Percentiles rank a stretch among this genome's conserved stretches.
These are phyloP conservation scores for Halocynthia roretzi DNA, from an alignment of 23 tunicate genomes.

Conservation along the genomic window DNA sequence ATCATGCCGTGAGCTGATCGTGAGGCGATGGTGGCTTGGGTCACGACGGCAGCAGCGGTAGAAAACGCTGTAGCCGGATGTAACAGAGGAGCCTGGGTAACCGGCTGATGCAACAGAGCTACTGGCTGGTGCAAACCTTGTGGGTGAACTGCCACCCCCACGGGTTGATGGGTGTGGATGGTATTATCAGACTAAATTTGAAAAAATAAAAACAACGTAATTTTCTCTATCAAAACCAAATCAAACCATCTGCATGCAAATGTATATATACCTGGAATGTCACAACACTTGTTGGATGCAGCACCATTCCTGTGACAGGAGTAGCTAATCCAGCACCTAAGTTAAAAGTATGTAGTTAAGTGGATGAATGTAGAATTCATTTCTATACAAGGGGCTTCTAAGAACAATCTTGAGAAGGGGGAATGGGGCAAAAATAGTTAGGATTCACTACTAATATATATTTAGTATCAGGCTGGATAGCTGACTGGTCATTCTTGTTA, in stretches of 20 bases:
- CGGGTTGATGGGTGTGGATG: constrained; percentile 18
- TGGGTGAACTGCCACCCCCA: constrained; percentile 20
- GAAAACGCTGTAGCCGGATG: constrained; percentile 21
- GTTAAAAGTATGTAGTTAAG: too few species aligned
- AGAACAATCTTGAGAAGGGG: too few species aligned
- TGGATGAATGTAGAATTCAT: too few species aligned
- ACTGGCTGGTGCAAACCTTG: constrained; percentile 8
- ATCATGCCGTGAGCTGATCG: constrained; percentile 53
- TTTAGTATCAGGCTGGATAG: too few species aligned
- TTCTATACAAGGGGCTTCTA: too few species aligned
- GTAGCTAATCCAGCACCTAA: background rate
- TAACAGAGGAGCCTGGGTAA: constrained; percentile 10
- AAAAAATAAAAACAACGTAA: background rate
- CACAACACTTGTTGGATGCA: constrained; percentile 25
- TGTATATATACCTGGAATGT: constrained; percentile 14
- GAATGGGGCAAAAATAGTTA: too few species aligned
- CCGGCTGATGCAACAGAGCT: constrained; percentile 10
- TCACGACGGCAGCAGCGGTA: constrained; percentile 14
- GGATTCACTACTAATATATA: too few species aligned
- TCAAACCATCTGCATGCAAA: too few species aligned
- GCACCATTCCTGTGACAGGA: constrained; percentile 25
- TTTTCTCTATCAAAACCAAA: background rate
- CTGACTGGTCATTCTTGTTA: too few species aligned
- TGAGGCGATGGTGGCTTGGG: constrained; percentile 7
- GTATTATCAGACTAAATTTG: constrained; percentile 10